Base-by-base conservation (phyloP, 2,113 vertebrate genomes). In the Macroglossus sobrinus region DNA sequence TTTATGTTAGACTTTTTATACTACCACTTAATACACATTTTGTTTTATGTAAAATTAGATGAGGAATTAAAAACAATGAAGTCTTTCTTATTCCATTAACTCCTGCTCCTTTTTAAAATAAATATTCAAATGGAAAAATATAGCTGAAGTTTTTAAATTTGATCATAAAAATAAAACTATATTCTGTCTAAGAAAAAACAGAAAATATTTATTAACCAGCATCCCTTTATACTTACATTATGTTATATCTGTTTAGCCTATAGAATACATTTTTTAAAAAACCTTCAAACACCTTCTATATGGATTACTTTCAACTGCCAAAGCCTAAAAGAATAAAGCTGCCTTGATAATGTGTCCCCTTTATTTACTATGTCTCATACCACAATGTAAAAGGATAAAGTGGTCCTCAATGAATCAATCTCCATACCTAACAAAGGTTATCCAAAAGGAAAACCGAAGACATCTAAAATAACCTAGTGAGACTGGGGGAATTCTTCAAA, bases 21-120 rank as follows among this genome's bases (percentile, higher is more conserved):
- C 43, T 68, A 68, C 7, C 21, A 59, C 43, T 94, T 75, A 93
- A 47, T 30, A 13, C 43, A 82, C 26, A 84, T 80, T 88, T 74
- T 79, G 28, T 38, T 94, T 93, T 75, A 88, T 35, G 19, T 84
- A 88, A 81, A 88, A 71, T 90, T 68, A 91, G 55, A 63, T 91
- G 16, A 69, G 35, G 35, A 96, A 84, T 53, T 95, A 72, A 89
- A 84, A 94, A 90, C 45, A 81, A 68, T 84, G 28, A 89, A 89
- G 21, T 89, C 47, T 87, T 84, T 97, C 45, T 93, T 75, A 85
- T 22, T 89, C 19, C 72, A 18, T 78, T 90, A 86, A 50, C 12
- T 86, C 14, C 12, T 84, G 0, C 69, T 92, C 10, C 33, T 84
- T 95, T 95, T 91, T 5, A 79, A 90, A 97, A 94, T 75, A 94